Percentiles rank a stretch among this genome's conserved stretches.
These are phyloP conservation scores for Calosoma granatense DNA, from an alignment of 1,140 invertebrate genomes.

Conservation along the genomic window DNA sequence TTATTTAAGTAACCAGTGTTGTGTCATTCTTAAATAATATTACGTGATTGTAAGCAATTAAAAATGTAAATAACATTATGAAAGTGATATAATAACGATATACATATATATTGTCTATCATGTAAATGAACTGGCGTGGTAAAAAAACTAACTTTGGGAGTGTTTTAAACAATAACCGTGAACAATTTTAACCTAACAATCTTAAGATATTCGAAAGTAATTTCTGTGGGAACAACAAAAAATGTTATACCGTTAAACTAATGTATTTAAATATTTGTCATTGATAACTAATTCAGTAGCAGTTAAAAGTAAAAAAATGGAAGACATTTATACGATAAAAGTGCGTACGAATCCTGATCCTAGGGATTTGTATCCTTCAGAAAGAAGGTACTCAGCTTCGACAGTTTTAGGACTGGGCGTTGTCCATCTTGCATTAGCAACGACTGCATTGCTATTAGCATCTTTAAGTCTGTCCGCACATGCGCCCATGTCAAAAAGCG, in stretches of 20 bases:
- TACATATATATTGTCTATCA: background rate
- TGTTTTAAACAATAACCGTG: background rate
- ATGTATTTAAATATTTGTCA: background rate
- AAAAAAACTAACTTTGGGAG: background rate
- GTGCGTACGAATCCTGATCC: constrained; percentile 48
- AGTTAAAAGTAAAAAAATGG: constrained; percentile 40
- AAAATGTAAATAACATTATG: background rate
- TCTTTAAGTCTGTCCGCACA: constrained; percentile 36
- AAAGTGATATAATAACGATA: background rate
- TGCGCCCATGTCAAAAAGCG: constrained; percentile 25
- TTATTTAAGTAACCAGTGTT: background rate
- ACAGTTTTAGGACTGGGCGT: constrained; percentile 51
- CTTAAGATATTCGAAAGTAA: background rate
- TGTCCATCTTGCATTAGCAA: constrained; percentile 44
- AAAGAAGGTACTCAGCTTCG: constrained; percentile 53
- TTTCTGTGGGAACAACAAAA: background rate
- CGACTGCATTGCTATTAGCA: constrained; percentile 41
- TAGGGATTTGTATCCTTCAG: constrained; percentile 48
- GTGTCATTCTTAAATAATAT: background rate
- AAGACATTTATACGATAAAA: constrained; percentile 54
- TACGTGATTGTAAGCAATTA: background rate
- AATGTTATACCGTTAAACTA: background rate
- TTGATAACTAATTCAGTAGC: background rate
- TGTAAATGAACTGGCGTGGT: background rate
- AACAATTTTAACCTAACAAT: background rate